Conservation (phyloP, 2,888 invertebrate genomes). For the Julus scandinavius region DNA sequence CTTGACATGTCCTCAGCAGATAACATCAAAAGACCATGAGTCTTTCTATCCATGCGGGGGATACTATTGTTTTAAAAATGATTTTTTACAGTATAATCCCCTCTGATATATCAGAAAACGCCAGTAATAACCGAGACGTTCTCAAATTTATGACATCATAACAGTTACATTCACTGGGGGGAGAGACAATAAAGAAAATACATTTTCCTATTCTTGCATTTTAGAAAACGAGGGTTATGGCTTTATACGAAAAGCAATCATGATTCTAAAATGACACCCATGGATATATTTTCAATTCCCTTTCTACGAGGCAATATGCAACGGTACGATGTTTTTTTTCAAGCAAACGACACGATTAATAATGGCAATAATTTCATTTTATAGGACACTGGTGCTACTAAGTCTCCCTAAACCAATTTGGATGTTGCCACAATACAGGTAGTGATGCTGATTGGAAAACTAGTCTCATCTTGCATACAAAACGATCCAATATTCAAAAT, state of each 20-base stretch:
- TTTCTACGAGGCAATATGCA: slow-evolving; percentile 33
- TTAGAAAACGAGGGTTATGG: slow-evolving; percentile 46
- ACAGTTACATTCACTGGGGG: slow-evolving; percentile 44
- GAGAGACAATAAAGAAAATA: slow-evolving; percentile 46
- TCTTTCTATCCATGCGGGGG: neutral
- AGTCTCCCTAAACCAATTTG: slow-evolving; percentile 38
- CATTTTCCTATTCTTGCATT: slow-evolving; percentile 45
- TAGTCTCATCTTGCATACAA: slow-evolving; percentile 2
- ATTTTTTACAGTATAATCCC: slow-evolving; percentile 29
- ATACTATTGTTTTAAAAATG: slow-evolving; percentile 10
- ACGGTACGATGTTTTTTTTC: neutral
- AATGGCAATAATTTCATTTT: slow-evolving; percentile 29
- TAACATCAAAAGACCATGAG: neutral
- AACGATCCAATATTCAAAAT: neutral
- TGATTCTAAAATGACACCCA: slow-evolving; percentile 43
- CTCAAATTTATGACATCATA: slow-evolving; percentile 43
- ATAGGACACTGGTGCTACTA: slow-evolving; percentile 35
- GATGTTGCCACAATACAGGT: slow-evolving; percentile 29
- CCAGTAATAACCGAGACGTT: slow-evolving; percentile 39
- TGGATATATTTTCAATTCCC: slow-evolving; percentile 46
- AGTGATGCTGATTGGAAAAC: slow-evolving; percentile 15
- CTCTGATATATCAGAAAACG: slow-evolving; percentile 19
- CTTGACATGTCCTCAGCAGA: neutral
- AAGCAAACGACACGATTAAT: slow-evolving; percentile 31
- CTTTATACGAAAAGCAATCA: slow-evolving; percentile 45